Evolutionary conservation across 2,113 vertebrate genomes (phyloP).

Genomic region (Propithecus coquereli): DNA sequence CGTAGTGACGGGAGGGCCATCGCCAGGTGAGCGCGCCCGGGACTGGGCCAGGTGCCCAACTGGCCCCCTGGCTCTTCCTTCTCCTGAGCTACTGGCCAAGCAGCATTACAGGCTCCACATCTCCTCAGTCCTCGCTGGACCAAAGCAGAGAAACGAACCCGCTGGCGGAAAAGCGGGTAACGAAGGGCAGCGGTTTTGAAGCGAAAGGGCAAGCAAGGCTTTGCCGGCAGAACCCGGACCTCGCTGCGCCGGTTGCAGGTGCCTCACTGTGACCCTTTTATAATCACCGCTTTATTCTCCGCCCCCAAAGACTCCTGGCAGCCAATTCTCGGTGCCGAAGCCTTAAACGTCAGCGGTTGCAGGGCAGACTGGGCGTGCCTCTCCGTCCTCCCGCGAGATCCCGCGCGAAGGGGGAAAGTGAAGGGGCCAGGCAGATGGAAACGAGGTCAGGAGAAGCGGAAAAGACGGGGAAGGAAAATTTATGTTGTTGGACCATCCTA

Average conservation of each 20-base stretch:
- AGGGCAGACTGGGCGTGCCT: background rate
- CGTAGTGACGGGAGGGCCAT: background rate
- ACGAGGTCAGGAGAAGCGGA: rapidly evolving
- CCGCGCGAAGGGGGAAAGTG: background rate
- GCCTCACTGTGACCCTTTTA: rapidly evolving
- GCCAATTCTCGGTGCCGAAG: background rate
- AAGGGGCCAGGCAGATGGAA: background rate
- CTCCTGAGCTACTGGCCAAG: background rate
- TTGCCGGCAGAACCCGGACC: rapidly evolving
- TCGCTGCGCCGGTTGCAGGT: background rate
- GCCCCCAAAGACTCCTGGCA: background rate
- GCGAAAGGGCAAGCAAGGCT: background rate
- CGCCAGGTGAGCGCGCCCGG: background rate
- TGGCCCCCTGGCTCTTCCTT: background rate
- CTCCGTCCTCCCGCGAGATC: rapidly evolving
- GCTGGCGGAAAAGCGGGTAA: background rate
- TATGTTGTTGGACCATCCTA: background rate
- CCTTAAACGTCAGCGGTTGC: background rate
- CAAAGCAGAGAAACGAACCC: background rate
- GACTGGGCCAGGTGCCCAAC: background rate
- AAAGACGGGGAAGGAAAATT: background rate
- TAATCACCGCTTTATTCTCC: background rate
- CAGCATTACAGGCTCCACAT: background rate
- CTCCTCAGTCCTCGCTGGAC: background rate
- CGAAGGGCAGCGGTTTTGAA: background rate